Evolutionary conservation across 1,140 invertebrate species (phyloP).

Genomic region (Macrosteles quadrilineatus): DNA sequence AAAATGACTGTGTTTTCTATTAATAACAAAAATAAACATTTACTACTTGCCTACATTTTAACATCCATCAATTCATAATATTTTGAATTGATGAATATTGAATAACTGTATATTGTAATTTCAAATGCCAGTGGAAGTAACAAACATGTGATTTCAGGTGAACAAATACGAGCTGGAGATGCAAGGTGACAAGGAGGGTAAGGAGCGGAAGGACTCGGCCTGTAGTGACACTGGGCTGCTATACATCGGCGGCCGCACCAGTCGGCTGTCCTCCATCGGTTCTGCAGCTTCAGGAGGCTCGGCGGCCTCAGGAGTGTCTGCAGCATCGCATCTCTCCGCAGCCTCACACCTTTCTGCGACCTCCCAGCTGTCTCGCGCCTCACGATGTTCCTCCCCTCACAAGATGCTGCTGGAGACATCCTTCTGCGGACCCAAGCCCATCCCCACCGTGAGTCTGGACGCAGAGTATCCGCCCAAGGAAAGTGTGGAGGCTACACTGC

Average conservation of each 20-base stretch:
- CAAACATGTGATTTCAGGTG: too few relatives aligned
- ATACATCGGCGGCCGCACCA: constrained; percentile 79
- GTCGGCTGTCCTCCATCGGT: constrained; percentile 74
- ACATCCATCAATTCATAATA: too few relatives aligned
- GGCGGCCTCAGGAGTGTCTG: constrained; percentile 39
- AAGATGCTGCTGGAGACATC: constrained; percentile 86
- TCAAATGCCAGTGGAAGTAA: too few relatives aligned
- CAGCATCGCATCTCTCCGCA: constrained; percentile 52
- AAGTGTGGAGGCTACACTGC: constrained; percentile 64
- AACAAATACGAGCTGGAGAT: constrained; percentile 43
- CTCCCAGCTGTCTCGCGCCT: constrained; percentile 62
- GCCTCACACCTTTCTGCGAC: constrained; percentile 58
- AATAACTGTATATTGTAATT: too few relatives aligned
- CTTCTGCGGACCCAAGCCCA: constrained; percentile 79
- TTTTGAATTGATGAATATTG: too few relatives aligned
- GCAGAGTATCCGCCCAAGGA: constrained; percentile 54
- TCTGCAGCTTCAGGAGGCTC: constrained; percentile 53
- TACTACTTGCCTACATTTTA: too few relatives aligned
- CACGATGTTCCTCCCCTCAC: constrained; percentile 81
- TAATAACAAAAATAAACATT: too few relatives aligned
- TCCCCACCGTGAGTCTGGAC: constrained; percentile 52
- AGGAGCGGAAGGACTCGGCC: constrained; percentile 69
- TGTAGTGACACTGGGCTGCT: constrained; percentile 71
- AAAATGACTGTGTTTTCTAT: too few relatives aligned
- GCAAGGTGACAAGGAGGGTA: constrained; percentile 41